These are phyloP conservation scores for Dorcus parallelipipedus DNA, from an alignment of 2,888 invertebrate genomes.

Conservation along the genomic window DNA sequence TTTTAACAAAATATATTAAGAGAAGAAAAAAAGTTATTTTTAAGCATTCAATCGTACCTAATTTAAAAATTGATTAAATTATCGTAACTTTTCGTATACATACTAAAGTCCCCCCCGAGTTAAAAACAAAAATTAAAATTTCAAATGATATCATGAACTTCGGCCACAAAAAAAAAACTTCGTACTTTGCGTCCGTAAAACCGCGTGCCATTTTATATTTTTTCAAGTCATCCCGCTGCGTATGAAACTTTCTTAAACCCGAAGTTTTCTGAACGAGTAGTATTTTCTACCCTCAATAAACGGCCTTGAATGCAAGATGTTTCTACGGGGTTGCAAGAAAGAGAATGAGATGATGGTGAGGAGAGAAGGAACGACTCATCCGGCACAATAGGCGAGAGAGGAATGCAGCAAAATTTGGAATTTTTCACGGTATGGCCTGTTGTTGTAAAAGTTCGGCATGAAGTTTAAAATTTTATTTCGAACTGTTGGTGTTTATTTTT, in stretches of 20 bases:
- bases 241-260: slow-evolving; percentile 5
- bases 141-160: too few species aligned
- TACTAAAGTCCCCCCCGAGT: too few species aligned
- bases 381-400: slow-evolving; percentile 20
- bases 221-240: neutral
- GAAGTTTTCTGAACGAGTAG: slow-evolving; percentile 34
- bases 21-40: too few species aligned
- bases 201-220: neutral
- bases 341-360: neutral
- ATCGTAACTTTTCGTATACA: too few species aligned
- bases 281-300: slow-evolving; percentile 44
- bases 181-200: too few species aligned
- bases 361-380: neutral
- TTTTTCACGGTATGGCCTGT: slow-evolving; percentile 36
- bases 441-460: neutral
- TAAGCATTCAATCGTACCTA: too few species aligned
- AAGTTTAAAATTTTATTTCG: neutral
- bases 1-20: too few species aligned
- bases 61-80: too few species aligned
- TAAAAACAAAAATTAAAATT: too few species aligned
- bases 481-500: too few species aligned
- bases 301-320: slow-evolving; percentile 45
- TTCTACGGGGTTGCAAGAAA: slow-evolving; percentile 37
- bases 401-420: slow-evolving; percentile 33
- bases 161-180: too few species aligned